These are phyloP conservation scores for Hyperoplus lanceolatus DNA, from an alignment of 2,797 vertebrate genomes.

Conservation along the genomic window DNA sequence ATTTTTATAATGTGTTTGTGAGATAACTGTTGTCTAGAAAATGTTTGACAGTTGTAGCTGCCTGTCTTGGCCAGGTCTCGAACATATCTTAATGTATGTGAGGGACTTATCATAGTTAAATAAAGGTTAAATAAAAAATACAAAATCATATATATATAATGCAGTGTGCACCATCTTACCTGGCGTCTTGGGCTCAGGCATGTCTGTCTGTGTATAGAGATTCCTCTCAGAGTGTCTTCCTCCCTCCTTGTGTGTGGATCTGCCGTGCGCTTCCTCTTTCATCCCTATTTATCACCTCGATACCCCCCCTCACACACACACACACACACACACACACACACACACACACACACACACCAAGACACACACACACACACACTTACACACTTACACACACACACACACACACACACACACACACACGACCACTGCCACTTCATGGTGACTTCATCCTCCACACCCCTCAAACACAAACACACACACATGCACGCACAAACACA, in stretches of 20 bases:
- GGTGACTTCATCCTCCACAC: background rate
- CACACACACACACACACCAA: background rate
- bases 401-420: too few relatives aligned
- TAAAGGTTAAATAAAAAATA: too few relatives aligned
- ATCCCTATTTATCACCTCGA: slow-evolving; percentile 83
- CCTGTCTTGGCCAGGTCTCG: too few relatives aligned
- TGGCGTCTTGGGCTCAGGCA: slow-evolving; percentile 85
- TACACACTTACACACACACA: slow-evolving; percentile 10
- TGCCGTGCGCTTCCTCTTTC: slow-evolving; percentile 68
- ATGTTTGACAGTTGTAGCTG: too few relatives aligned
- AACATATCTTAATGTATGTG: too few relatives aligned
- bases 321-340: slow-evolving; percentile 13
- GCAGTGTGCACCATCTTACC: slow-evolving; percentile 73
- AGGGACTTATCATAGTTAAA: too few relatives aligned
- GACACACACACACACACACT: too few relatives aligned
- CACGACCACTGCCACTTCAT: slow-evolving; percentile 5
- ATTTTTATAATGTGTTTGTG: too few relatives aligned
- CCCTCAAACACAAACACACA: background rate
- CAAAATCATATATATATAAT: too few relatives aligned
- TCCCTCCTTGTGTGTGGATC: slow-evolving; percentile 71
- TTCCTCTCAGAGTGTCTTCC: slow-evolving; percentile 70
- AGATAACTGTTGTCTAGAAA: too few relatives aligned
- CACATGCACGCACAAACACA: background rate
- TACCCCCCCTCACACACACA: slow-evolving; percentile 9
- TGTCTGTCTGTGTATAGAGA: slow-evolving; percentile 75